Evolutionary conservation across 2,113 vertebrate genomes (phyloP), one percentile per base, ranked within the genome.

Genomic region (Astur gentilis): DNA sequence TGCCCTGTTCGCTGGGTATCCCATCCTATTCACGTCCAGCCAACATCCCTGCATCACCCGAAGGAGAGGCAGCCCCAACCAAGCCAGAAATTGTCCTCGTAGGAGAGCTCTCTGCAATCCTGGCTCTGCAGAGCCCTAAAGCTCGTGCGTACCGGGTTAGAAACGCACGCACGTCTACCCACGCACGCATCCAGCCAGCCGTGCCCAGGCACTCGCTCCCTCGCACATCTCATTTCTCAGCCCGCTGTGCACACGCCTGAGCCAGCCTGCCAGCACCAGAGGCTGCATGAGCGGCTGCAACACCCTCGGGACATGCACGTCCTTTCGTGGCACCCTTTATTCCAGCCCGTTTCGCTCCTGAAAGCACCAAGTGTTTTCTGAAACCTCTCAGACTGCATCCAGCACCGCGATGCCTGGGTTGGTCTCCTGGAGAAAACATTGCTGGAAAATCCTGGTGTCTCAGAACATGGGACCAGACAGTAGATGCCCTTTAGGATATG

Each of bases 91-190:
- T 34, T 9, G 5, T 8, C 65, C 58, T n/a, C 3, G 1, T 6
- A 5, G 38, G 36, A 50, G 32, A 44, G 17, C 6, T 15, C 64
- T 25, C 19, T 20, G 13, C 54, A 1, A 23, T 11, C 52, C 71
- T 5, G 9, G 36, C 31, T n/a, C 38, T 50, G 36, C 36, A 27
- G n/a, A 55, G 32, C 72, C 57, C 26, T 6, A 18, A 18, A 49
- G 31, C 65, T 42, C 2, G 0, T 3, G 9, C 1, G 11, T 16
- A 22, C 27, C 0, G 0, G 11, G 27, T 32, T 11, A 26, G 32
- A 47, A 9, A 16, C 15, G 7, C 11, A 7, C 27, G 11, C 23
- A 11, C 9, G 2, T 32, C 8, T 3, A 29, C 45, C 44, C 45
- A 19, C 6, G 8, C 54, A 44, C 13, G 1, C 84, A 38, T 6